Percentiles rank a stretch among this genome's conserved stretches.
phyloP scores from a whole-genome alignment of 2,113 vertebrate species.

The Passer domesticus region DNA sequence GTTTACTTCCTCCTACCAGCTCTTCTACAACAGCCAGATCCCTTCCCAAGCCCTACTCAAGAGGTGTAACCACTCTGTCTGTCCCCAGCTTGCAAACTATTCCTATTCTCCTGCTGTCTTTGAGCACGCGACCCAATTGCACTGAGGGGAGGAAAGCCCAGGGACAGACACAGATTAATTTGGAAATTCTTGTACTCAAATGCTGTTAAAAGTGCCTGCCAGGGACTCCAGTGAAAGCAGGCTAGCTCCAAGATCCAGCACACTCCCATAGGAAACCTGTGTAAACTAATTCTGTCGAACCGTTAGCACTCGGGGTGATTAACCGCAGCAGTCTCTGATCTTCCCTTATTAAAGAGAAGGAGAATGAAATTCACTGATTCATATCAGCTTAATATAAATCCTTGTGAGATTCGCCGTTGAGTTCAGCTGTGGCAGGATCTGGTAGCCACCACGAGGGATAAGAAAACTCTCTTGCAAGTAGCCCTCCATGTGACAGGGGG shows the following conservation, averaged over 20 bases:
- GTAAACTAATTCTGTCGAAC: conserved; percentile 43
- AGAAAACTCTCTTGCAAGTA: neutral
- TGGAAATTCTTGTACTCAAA: neutral
- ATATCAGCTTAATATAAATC: conserved; percentile 63
- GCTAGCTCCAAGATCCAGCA: neutral
- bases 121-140: fast-evolving
- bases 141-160: neutral
- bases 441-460: neutral
- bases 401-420: neutral
- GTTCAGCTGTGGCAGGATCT: neutral
- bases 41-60: neutral
- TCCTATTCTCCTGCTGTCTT: neutral
- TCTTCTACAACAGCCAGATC: neutral
- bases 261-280: conserved; percentile 32
- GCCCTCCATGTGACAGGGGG: neutral
- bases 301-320: conserved; percentile 44
- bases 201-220: neutral
- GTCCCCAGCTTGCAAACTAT: neutral
- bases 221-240: neutral
- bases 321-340: conserved; percentile 44
- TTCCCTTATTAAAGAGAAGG: conserved; percentile 54
- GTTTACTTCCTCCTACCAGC: neutral
- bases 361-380: conserved; percentile 57
- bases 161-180: neutral
- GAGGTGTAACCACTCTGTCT: neutral